These are phyloP conservation scores for Brachionichthys hirsutus DNA, from an alignment of 2,113 vertebrate genomes.

Conservation along the genomic window DNA sequence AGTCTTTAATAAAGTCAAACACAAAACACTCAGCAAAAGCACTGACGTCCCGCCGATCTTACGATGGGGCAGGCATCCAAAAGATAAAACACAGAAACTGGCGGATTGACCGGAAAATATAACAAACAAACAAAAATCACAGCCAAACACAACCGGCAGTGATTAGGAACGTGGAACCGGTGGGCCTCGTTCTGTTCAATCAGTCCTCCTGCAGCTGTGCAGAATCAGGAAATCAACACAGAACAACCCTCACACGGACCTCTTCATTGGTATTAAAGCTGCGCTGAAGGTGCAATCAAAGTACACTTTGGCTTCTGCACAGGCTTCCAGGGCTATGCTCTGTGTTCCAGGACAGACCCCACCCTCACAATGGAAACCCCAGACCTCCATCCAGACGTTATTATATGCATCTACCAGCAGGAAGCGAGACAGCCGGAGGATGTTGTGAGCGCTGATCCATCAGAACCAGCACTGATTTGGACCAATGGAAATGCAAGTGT, in stretches of 20 bases:
- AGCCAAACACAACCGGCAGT: too few relatives aligned
- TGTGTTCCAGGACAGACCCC: slow-evolving; percentile 47
- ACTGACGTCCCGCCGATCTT: too few relatives aligned
- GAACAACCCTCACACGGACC: slow-evolving; percentile 6
- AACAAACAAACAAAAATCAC: too few relatives aligned
- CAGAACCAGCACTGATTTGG: slow-evolving; percentile 58
- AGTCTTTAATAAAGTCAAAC: too few relatives aligned
- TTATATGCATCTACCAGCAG: slow-evolving; percentile 57
- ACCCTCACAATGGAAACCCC: slow-evolving; percentile 40
- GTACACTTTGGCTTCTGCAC: too few relatives aligned
- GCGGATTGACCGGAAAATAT: too few relatives aligned
- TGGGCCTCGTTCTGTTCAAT: neutral
- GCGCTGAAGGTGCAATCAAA: slow-evolving; percentile 5
- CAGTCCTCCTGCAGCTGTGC: too few relatives aligned
- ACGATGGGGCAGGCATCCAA: too few relatives aligned
- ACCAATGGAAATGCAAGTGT: slow-evolving; percentile 48
- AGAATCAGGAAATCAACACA: too few relatives aligned
- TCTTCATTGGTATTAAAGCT: neutral
- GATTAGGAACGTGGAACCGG: slow-evolving; percentile 18
- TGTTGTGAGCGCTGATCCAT: slow-evolving; percentile 49
- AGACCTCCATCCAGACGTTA: slow-evolving; percentile 52
- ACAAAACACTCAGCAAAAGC: too few relatives aligned
- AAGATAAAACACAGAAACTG: too few relatives aligned
- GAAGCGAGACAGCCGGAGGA: slow-evolving; percentile 61
- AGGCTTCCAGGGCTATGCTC: slow-evolving; percentile 15